Base-by-base conservation (phyloP, 2,888 invertebrate genomes). In the Scaptomyza parva region DNA sequence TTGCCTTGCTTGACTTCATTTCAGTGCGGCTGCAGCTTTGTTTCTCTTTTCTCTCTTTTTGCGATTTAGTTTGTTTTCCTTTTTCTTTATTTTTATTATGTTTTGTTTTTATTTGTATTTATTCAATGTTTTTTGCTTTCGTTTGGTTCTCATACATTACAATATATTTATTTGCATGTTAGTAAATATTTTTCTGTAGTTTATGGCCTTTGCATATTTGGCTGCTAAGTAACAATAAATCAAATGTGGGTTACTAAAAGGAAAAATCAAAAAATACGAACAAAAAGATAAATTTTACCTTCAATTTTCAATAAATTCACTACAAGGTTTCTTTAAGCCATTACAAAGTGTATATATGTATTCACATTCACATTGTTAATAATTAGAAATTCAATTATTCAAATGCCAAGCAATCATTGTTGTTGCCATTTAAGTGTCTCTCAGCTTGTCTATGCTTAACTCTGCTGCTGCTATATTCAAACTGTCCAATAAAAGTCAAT, bases 401-500 rank as follows among this genome's bases (percentile, higher is more conserved):
- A 47, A 39, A 47, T 30, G 22, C 22, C n/a, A 35, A 40, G n/a
- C 33, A 48, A 48, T 14, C n/a, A 22, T 35, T 48, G 11, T 7
- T 20, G 14, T 12, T 11, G 35, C 20, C 14, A 28, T 72, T 67
- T 51, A 69, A 43, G 47, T 35, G 28, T 35, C 24, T 18, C 9
- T 35, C 17, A 24, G 11, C 18, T 37, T 14, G 24, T 14, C 62
- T 12, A 2, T 22, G 55, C 1, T 41, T 17, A 26, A 54, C 20
- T 50, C 22, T 24, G 12, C 24, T 24, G 12, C 24, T 40, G 24
- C 73, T 35, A 39, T 48, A 69, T 51, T 59, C 63, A 24, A 79
- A 59, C 76, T 88, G 84, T 88, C 88, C 78, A 84, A 84, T 84
- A 88, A 71, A 84, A 73, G 88, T 88, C 84, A 84, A 84, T 82